Percentiles rank a stretch among this genome's conserved stretches.
These are phyloP conservation scores for Drosophila anomalipes DNA, from an alignment of 2,888 invertebrate genomes.

Conservation along the genomic window DNA sequence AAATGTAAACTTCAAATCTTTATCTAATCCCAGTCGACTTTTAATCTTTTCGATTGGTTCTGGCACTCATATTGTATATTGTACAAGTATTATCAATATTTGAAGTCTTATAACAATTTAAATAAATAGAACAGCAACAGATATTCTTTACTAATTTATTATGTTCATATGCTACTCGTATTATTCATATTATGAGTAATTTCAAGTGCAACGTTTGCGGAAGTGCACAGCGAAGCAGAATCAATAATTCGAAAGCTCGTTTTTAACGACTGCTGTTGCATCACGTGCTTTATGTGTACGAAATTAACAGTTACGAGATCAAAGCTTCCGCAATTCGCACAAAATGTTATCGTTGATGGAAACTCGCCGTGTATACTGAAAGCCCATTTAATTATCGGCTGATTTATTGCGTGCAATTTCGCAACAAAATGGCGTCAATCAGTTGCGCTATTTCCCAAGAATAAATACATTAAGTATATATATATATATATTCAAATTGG, in stretches of 20 bases:
- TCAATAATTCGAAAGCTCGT: constrained; percentile 3
- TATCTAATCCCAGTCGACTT: constrained; percentile 1
- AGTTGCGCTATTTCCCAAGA: background rate
- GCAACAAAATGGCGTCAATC: background rate
- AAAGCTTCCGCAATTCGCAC: background rate
- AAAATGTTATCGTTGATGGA: background rate
- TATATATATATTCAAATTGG: background rate
- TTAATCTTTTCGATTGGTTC: background rate
- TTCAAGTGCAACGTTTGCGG: constrained; percentile 7
- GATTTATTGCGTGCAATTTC: constrained; percentile 2
- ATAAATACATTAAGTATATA: background rate
- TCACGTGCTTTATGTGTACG: background rate
- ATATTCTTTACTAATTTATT: background rate
- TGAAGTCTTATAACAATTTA: background rate
- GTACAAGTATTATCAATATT: background rate
- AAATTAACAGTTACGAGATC: background rate
- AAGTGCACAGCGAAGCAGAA: constrained; percentile 8
- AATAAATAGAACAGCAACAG: background rate
- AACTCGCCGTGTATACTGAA: background rate
- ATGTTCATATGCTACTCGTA: background rate
- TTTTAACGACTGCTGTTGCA: background rate
- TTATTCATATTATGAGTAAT: background rate
- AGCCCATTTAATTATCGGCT: background rate
- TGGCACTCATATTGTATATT: background rate
- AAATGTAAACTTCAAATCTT: background rate